phyloP scores from a whole-genome alignment of 1,140 invertebrate genomes.

The Drosophila leontia region DNA sequence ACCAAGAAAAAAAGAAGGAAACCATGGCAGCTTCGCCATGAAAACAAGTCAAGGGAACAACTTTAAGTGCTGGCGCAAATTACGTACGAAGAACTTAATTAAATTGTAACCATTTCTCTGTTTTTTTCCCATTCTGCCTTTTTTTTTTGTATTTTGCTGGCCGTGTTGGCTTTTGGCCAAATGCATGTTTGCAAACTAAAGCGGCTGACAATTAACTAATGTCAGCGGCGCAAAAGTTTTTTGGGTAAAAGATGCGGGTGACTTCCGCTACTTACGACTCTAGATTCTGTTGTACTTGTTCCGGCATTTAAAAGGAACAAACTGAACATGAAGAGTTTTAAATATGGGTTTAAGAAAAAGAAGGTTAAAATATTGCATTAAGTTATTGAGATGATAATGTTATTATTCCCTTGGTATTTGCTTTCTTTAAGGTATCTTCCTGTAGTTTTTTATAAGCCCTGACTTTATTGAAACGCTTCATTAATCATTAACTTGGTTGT shows the following conservation, averaged over 20 bases:
- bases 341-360: neutral
- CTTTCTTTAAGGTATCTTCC: neutral
- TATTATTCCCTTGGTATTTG: neutral
- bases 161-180: slow-evolving; percentile 74
- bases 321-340: neutral
- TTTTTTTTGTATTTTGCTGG: slow-evolving; percentile 26
- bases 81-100: slow-evolving; percentile 69
- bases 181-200: slow-evolving; percentile 66
- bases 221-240: slow-evolving; percentile 59
- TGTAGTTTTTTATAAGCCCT: neutral
- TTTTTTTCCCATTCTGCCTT: slow-evolving; percentile 14
- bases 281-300: slow-evolving; percentile 3
- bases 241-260: slow-evolving; percentile 47
- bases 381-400: neutral
- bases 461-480: slow-evolving; percentile 2
- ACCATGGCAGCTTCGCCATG: neutral
- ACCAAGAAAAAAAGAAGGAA: slow-evolving; percentile 5
- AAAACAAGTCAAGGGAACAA: slow-evolving; percentile 21
- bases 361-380: neutral
- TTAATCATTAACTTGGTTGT: slow-evolving; percentile 18
- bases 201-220: slow-evolving; percentile 77
- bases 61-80: slow-evolving; percentile 68
- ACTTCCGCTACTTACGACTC: slow-evolving; percentile 36
- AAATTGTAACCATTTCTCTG: slow-evolving; percentile 66
- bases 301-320: slow-evolving; percentile 4